Base-by-base conservation (phyloP, 2,113 vertebrate species). In the Gobio gobio region DNA sequence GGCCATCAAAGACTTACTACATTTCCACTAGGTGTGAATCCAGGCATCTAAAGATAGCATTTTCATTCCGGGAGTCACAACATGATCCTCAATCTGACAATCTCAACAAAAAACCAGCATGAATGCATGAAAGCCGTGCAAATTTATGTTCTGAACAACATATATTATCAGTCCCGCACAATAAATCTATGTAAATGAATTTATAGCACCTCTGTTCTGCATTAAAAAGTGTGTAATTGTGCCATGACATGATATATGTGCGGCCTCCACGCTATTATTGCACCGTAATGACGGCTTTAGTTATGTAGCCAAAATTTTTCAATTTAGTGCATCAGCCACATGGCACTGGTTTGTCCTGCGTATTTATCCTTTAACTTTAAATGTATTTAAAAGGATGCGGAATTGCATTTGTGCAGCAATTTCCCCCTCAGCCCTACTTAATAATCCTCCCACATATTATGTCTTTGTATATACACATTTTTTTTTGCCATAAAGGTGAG, bases 381-480 rank as follows among this genome's bases (percentile, higher is more conserved):
- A 68, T 47, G 45, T n/a, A 10, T 72, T 43, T 72, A 43, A 43
- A 72, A 72, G 70, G 45, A 49, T 22, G 13, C 33, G 24, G 13
- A 78, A 78, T 78, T 14, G 54, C 59, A 26, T 80, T 18, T 29
- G 43, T 49, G 40, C 4, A 2, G 54, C 6, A 64, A 2, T 49
- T 47, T 79, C 3, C 0, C 33, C 13, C 29, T 45, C 40, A 4
- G 9, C 10, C 1, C 40, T 61, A 43, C 56, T 79, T 80, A 49
- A 80, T 49, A 80, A 64, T 80, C 78, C 59, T 64, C 78, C 59
- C 59, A 80, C 78, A 26, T 3, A 40, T 66, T 20, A 12, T 64
- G 26, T 80, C 43, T 66, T 80, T 47, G 59, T 43, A 63, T 29
- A 63, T 64, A 29, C 2, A 29, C 29, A 29, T 29, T 29, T 29